These are phyloP conservation scores for Anthopleura sola DNA, from an alignment of 64 coral and sea anemone genomes.

Conservation along the genomic window DNA sequence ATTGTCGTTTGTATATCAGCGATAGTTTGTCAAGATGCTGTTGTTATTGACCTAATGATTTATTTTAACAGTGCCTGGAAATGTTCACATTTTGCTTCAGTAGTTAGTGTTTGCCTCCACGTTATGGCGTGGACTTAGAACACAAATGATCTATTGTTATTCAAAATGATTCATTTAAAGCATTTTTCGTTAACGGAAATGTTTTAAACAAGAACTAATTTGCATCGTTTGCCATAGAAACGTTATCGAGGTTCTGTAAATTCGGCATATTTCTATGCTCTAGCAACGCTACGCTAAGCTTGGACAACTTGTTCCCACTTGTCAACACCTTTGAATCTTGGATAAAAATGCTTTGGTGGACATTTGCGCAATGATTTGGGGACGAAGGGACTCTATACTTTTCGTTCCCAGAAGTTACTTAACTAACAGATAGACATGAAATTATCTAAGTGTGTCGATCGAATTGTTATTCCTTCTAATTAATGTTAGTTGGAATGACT, in stretches of 20 bases:
- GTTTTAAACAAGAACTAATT: background rate
- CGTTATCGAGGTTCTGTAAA: constrained; percentile 4
- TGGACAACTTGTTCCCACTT: background rate
- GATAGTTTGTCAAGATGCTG: background rate
- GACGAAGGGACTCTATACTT: background rate
- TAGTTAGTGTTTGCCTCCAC: background rate
- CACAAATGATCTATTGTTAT: background rate
- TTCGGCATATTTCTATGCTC: background rate
- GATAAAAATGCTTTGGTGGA: background rate
- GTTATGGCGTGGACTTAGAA: background rate
- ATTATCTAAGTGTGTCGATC: background rate
- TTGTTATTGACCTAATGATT: background rate
- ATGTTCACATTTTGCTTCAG: too few species aligned
- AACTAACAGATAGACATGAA: background rate
- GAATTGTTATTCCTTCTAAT: background rate
- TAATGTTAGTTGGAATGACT: background rate
- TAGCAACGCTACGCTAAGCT: background rate
- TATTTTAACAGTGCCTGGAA: background rate
- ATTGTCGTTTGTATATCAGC: background rate
- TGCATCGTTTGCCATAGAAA: background rate
- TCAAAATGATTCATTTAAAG: background rate
- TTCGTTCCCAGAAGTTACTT: background rate
- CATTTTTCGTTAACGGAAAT: background rate
- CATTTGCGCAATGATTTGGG: background rate
- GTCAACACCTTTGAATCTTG: background rate